phyloP scores from a whole-genome alignment of 1,140 invertebrate species.

The Homalodisca vitripennis region DNA sequence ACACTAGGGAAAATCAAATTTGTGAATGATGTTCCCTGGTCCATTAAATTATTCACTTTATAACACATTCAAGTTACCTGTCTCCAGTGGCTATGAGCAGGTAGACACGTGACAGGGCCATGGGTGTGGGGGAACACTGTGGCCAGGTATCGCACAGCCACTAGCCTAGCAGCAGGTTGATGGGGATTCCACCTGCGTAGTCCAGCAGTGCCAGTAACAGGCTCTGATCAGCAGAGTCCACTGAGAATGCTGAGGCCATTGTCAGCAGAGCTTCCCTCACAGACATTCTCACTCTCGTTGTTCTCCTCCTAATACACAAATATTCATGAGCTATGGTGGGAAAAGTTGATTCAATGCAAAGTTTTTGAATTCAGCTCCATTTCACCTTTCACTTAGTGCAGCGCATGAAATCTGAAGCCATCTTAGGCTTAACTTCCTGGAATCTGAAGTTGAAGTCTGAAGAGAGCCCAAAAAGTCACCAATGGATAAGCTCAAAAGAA shows the following conservation, averaged over 20 bases:
- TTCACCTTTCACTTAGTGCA: too few relatives aligned
- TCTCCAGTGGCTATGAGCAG: conserved; percentile 84
- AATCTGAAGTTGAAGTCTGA: too few relatives aligned
- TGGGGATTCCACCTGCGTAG: conserved; percentile 62
- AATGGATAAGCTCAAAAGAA: too few relatives aligned
- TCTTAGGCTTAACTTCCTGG: too few relatives aligned
- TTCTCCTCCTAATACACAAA: conserved; percentile 48
- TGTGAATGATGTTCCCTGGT: too few relatives aligned
- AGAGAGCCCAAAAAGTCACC: too few relatives aligned
- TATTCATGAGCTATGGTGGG: too few relatives aligned
- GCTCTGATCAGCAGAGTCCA: conserved; percentile 38
- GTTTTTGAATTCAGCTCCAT: too few relatives aligned
- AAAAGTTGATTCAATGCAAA: too few relatives aligned
- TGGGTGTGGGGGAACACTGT: conserved; percentile 79
- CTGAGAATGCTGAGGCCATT: conserved; percentile 64
- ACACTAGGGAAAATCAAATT: too few relatives aligned
- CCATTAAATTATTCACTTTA: too few relatives aligned
- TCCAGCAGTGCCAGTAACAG: conserved; percentile 57
- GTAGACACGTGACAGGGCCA: conserved; percentile 77
- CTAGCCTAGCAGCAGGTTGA: conserved; percentile 73
- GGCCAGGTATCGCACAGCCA: conserved; percentile 78
- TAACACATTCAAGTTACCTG: conserved; percentile 54
- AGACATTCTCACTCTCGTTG: conserved; percentile 59
- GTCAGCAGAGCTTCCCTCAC: conserved; percentile 69
- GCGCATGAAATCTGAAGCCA: too few relatives aligned